Evolutionary conservation across 2,113 vertebrate species (phyloP), one percentile per base, ranked within the genome.

Genomic region (Odocoileus virginianus): DNA sequence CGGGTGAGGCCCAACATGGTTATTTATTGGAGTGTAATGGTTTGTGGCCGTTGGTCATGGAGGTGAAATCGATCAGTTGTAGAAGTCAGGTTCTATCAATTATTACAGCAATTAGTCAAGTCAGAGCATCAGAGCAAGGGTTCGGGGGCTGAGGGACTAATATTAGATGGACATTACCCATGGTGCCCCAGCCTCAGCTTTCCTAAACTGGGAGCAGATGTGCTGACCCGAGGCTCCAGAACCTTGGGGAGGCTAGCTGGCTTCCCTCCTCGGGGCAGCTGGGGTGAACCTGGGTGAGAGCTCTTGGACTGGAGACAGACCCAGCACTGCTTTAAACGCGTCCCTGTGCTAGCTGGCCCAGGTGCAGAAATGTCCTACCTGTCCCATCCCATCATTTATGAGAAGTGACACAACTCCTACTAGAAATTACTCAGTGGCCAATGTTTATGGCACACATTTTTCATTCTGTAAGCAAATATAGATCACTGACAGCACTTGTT

Each of bases 51-150:
- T 99, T 79, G 95, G 98, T 98, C 89, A 71, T 97, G 14, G 58
- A 97, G 98, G 97, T 98, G 98, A 98, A 99, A 99, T 99, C 98
- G 99, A 99, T 99, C 99, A 97, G 98, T 98, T 98, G 98, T 85
- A 97, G 98, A 98, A 99, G 98, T 99, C 98, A 82, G 98, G 98
- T 98, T 99, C 99, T 99, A 99, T 99, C 99, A 99, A 99, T 99
- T 99, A 99, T 99, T 99, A 99, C 98, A 93, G 99, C 99, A 99
- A 99, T 99, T 99, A 99, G 99, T 99, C 99, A 99, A 99, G 98
- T 99, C 98, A 97, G 87, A 98, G 98, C 94, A 97, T 98, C 98
- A 98, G 86, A 97, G 98, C 90, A 98, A 98, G 98, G 98, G 98
- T 91, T 10, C 94, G 76, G 98, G 98, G 98, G 98, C 94, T 98